A percentile compares a stretch with the other conserved stretches of the same genome.
Conservation (phyloP, 1,140 invertebrate genomes). For the Drosophila trapezifrons region DNA sequence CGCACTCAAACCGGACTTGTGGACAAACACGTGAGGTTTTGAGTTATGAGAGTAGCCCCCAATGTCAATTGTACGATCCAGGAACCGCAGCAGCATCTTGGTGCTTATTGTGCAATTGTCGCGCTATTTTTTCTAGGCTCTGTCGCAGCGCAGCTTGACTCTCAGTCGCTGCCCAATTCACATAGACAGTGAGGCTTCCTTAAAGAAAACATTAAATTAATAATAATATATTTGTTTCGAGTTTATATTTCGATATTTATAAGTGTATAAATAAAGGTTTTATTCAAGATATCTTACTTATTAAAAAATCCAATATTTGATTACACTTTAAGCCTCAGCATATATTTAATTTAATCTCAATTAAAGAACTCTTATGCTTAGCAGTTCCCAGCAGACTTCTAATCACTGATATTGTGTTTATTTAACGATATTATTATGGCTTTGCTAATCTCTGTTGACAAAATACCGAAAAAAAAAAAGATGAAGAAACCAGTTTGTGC, state of each 20-base stretch:
- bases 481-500: neutral
- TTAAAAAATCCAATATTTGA: too few species aligned
- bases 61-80: conserved; percentile 14
- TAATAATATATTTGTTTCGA: too few species aligned
- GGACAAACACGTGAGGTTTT: conserved; percentile 14
- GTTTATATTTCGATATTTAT: too few species aligned
- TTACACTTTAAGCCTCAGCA: too few species aligned
- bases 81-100: conserved; percentile 13
- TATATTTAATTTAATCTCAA: too few species aligned
- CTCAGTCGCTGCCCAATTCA: conserved; percentile 5
- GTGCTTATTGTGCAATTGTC: conserved; percentile 14
- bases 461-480: neutral
- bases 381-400: too few species aligned
- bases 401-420: neutral
- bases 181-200: conserved; percentile 1
- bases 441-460: conserved; percentile 2
- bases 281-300: too few species aligned
- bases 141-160: conserved; percentile 1
- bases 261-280: too few species aligned
- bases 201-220: neutral
- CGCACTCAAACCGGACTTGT: neutral
- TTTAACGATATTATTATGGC: neutral
- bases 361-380: too few species aligned
- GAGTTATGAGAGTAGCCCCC: neutral
- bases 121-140: too few species aligned